Base-by-base conservation (phyloP, 2,797 vertebrate genomes). In the Falco columbarius region DNA sequence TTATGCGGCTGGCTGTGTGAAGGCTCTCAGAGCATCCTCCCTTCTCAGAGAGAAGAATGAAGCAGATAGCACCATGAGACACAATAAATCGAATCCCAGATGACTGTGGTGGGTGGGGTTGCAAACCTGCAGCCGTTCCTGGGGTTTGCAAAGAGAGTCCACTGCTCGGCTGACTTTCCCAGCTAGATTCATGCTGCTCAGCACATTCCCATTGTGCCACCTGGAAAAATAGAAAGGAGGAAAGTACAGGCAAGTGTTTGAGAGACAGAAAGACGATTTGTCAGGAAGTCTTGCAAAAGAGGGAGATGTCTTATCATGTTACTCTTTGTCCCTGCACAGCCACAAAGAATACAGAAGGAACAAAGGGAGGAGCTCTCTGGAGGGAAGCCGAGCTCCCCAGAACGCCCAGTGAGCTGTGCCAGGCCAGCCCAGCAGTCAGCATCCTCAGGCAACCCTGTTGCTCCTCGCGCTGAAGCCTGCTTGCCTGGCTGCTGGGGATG, bases 11-110 rank as follows among this genome's bases (percentile, higher is more conserved):
- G 3, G 72, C 51, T 51, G 7, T 12, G 66, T 4, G 72, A 70
- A 75, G 86, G 86, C 68, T 80, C 66, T 80, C 36, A 4, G 58
- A 62, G 46, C 71, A 81, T 34, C 88, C 80, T 93, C 66, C 72
- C 80, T 68, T 12, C 88, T 81, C 90, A 59, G 80, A 59, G 44
- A 26, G 55, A 6, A 6, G n/a, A 58, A 68, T 4, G 65, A 71
- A 61, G 54, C 38, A n/a, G 79, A 62, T 13, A 51, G 47, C 4
- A 1, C n/a, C 10, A 30, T 6, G 59, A 83, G 86, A 34, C 68
- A 54, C 54, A 17, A 49, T 19, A 47, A 74, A 62, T 61, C 2
- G 2, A 13, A 19, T 7, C 85, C 36, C 9, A n/a, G 82, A 22
- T 2, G 67, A 11, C 54, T 17, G 46, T 1, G 18, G 49, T 0